Percentiles rank a stretch among this genome's conserved stretches.
Evolutionary conservation across 1,140 invertebrate species (phyloP).

Genomic region (Thalassaphorura encarpata): DNA sequence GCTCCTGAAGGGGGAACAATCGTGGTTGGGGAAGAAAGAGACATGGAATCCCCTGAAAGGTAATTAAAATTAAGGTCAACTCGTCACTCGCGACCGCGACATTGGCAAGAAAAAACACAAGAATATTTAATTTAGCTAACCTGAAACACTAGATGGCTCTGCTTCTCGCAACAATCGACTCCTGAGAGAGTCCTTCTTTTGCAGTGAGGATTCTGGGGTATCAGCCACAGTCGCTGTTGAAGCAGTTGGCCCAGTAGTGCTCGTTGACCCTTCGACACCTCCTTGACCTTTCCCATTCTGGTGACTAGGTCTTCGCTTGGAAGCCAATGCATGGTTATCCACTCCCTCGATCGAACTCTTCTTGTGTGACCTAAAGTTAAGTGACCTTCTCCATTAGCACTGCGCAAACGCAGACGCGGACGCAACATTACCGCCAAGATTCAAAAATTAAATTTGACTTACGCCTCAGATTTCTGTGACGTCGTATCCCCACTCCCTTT

Average conservation of each 20-base stretch:
- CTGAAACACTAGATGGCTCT: conserved; percentile 48
- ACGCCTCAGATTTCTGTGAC: neutral
- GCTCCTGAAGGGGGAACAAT: conserved; percentile 33
- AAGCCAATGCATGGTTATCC: conserved; percentile 21
- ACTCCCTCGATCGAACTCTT: conserved; percentile 10
- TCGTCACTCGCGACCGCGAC: neutral
- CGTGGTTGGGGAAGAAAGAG: conserved; percentile 47
- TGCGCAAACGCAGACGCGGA: too few species aligned
- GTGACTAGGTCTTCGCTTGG: conserved; percentile 22
- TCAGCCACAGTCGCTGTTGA: neutral
- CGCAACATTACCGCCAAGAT: too few species aligned
- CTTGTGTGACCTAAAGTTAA: conserved; percentile 1
- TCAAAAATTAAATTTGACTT: neutral
- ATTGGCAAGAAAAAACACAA: neutral
- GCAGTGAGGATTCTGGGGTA: neutral
- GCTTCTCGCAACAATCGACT: conserved; percentile 37
- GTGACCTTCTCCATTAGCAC: too few species aligned
- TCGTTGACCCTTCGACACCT: neutral
- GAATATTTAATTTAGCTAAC: conserved; percentile 33
- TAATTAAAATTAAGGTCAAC: too few species aligned
- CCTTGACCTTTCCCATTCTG: conserved; percentile 27
- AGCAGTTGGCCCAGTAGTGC: neutral
- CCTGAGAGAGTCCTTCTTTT: conserved; percentile 11
- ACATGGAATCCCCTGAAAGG: conserved; percentile 47
- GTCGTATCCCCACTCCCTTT: neutral